These are phyloP conservation scores for Labroides dimidiatus DNA, from an alignment of 2,797 vertebrate genomes.

Conservation along the genomic window DNA sequence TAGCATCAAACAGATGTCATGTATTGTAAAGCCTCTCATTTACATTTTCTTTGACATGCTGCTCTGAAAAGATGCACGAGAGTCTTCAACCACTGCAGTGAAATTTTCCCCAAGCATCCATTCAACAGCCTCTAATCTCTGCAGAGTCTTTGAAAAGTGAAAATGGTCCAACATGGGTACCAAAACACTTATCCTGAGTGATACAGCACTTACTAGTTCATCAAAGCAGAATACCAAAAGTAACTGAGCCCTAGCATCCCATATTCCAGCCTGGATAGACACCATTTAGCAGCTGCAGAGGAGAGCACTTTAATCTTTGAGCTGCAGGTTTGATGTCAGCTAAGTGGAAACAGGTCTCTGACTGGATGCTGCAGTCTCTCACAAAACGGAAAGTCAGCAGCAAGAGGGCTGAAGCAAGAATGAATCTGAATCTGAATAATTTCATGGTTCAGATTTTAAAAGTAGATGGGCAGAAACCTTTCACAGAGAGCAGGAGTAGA, in stretches of 20 bases:
- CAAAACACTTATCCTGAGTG: background rate
- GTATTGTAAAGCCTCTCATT: too few species aligned
- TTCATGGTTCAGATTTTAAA: too few species aligned
- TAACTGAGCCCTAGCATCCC: background rate
- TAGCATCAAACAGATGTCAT: background rate
- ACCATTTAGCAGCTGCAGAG: background rate
- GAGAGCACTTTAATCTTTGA: background rate
- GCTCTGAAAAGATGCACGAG: background rate
- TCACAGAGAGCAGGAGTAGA: background rate
- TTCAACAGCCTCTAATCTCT: background rate
- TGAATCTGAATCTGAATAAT: background rate
- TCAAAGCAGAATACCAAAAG: background rate
- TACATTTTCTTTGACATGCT: background rate
- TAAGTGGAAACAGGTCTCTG: slow-evolving; percentile 4
- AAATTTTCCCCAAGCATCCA: background rate
- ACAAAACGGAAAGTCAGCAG: background rate
- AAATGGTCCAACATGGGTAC: background rate
- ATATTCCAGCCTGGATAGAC: background rate
- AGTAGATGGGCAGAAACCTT: too few species aligned
- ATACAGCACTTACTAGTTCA: background rate
- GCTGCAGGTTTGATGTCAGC: slow-evolving; percentile 8
- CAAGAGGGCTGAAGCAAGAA: background rate
- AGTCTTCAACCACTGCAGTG: background rate
- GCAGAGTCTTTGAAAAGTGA: background rate
- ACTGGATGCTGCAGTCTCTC: background rate